Evolutionary conservation across 2,113 vertebrate species (phyloP), one percentile per base, ranked within the genome.

Genomic region (Mesoclemmys tuberculata): DNA sequence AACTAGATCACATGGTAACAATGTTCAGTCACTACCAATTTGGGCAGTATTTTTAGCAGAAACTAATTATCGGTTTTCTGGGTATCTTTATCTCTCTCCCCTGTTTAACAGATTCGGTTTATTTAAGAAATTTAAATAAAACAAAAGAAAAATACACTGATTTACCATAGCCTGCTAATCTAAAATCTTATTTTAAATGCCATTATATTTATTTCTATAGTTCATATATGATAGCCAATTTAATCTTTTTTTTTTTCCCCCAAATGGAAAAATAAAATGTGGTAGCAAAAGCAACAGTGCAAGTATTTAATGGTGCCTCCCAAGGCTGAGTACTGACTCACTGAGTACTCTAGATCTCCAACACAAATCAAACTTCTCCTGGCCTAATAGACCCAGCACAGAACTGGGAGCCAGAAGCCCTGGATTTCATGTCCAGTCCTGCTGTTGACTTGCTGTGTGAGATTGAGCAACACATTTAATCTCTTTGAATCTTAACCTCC

Each of bases 321-420:
- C 1, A 8, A 26, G 0, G 14, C 21, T 0, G 52, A 55, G 4
- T 56, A 24, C 6, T 4, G 18, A 5, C 52, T n/a, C 0, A 0
- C 5, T 41, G 89, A 0, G 79, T 31, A 18, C 11, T 56, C 2
- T 75, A 2, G 75, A 80, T 79, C 31, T 44, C 55, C 8, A 0
- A 8, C 38, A 0, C 16, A 64, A 61, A 61, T 61, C 29, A 61
- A 16, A 35, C 31, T 35, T 14, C 31, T 64, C 16, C 16, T 64
- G 31, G 27, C 16, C 13, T 58, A 58, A 26, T 27, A 9, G 55
- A 58, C 9, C 55, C 26, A 27, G 55, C 55, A 58, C 26, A 58
- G 58, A 64, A 64, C 31, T 64, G 29, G 58, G 5, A 64, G 56
- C 27, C 27, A 58, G 27, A 26, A 58, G 1, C 13, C 31, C 12